A percentile compares a stretch with the other conserved stretches of the same genome.
Conservation (phyloP, 2,797 vertebrate species). For the Ctenopoma kingsleyae region DNA sequence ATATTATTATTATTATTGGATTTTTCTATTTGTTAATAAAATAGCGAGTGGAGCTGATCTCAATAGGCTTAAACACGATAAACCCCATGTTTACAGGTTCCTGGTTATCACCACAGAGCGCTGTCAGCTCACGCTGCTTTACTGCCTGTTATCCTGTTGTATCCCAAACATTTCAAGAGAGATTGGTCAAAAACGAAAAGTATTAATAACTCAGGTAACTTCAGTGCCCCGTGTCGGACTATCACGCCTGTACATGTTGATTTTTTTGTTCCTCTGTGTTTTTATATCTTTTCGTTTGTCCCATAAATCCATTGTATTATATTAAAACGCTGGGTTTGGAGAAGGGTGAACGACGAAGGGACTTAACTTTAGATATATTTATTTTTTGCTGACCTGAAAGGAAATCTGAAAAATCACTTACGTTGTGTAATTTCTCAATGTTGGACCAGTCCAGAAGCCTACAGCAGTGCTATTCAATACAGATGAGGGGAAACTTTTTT, state of each 20-base stretch:
- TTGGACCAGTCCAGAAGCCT: constrained; percentile 78
- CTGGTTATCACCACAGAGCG: constrained; percentile 68
- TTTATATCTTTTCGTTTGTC: constrained; percentile 60
- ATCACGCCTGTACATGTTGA: constrained; percentile 75
- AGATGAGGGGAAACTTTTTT: constrained; percentile 80
- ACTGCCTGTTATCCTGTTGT: constrained; percentile 69
- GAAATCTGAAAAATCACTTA: constrained; percentile 74
- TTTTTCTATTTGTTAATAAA: constrained; percentile 70
- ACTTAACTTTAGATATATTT: constrained; percentile 78
- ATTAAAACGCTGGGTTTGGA: constrained; percentile 73
- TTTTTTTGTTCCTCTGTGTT: constrained; percentile 49
- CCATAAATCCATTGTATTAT: constrained; percentile 72
- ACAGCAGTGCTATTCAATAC: constrained; percentile 83
- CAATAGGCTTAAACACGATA: constrained; percentile 62
- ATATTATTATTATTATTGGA: constrained; percentile 71
- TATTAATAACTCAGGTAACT: constrained; percentile 88
- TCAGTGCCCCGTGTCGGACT: constrained; percentile 82
- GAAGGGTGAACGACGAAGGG: constrained; percentile 66
- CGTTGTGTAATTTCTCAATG: constrained; percentile 81
- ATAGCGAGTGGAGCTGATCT: constrained; percentile 70
- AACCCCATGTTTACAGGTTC: constrained; percentile 82
- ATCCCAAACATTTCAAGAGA: constrained; percentile 75
- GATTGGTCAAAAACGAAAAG: constrained; percentile 81
- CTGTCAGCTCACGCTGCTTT: constrained; percentile 75
- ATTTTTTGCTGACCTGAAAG: constrained; percentile 77